Conservation (phyloP, 2,888 invertebrate genomes). For the Athripsodes cinereus region DNA sequence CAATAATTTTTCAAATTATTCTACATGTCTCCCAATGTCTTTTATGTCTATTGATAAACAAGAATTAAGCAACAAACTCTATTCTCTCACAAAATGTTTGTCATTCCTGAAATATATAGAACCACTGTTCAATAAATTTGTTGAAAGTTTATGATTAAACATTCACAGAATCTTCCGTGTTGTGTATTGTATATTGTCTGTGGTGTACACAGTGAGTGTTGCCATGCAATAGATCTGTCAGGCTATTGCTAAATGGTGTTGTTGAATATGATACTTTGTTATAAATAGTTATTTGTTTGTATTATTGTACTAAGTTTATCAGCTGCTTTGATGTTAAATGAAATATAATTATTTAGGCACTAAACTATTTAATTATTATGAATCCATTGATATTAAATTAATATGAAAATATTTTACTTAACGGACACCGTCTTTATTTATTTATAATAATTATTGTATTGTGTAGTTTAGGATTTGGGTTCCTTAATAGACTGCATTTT, state of each 20-base stretch:
- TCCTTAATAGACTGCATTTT: constrained; percentile 28
- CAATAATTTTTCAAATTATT: not conserved
- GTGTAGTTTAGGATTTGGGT: constrained; percentile 26
- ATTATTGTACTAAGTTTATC: too few relatives aligned
- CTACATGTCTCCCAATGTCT: not conserved
- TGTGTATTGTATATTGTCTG: not conserved
- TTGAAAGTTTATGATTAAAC: not conserved
- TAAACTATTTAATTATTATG: not conserved
- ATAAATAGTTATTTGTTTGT: not conserved
- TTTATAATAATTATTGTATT: constrained; percentile 12
- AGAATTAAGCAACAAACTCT: not conserved
- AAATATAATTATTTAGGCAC: constrained; percentile 2
- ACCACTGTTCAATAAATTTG: not conserved
- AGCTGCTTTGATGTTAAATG: not conserved
- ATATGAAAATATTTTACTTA: constrained; percentile 13
- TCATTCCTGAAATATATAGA: not conserved
- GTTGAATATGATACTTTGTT: constrained; percentile 4
- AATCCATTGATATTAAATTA: constrained; percentile 19
- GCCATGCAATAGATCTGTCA: constrained; percentile 12
- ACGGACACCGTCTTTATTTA: constrained; percentile 18
- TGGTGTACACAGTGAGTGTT: constrained; percentile 10
- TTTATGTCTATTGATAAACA: not conserved
- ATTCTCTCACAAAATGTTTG: not conserved
- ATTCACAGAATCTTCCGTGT: too few relatives aligned
- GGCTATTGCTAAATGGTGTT: constrained; percentile 13